Base-by-base conservation (phyloP, 2,113 vertebrate genomes). In the Chroicocephalus ridibundus region DNA sequence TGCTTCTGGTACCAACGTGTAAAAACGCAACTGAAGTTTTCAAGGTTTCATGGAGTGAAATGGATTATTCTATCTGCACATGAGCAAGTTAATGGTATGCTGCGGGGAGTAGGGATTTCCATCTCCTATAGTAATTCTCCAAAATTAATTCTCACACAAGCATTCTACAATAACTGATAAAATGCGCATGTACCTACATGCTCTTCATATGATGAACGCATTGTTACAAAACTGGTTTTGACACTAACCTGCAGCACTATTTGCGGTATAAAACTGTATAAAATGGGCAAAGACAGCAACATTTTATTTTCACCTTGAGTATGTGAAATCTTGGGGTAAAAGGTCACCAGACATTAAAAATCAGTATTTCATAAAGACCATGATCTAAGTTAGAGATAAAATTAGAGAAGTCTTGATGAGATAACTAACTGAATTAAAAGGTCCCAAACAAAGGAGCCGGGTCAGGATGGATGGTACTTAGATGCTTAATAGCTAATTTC, bases 151-250 rank as follows among this genome's bases (percentile, higher is more conserved):
- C 19, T 80, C 7, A 66, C 25, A 51, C 1, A 3, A 58, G 22
- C 29, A 60, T 84, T 75, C 75, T 52, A 60, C 18, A 51, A 10
- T 72, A 78, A 60, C 24, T 49, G 60, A 47, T 66, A 60, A 82
- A 70, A 82, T 34, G 27, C 11, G 38, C 0, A 0, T 40, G 26
- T 68, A 76, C 11, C 29, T 83, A 6, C 0, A 1, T 68, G 32
- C 24, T 90, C 42, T 66, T 70, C 46, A 8, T 46, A 29, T 6
- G 10, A 52, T 44, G 6, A 90, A 46, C 2, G 6, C 11, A 31
- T 18, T 60, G 32, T 42, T 27, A 84, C 27, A 57, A 93, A 84
- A 42, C 26, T 40, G 22, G 17, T 78, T 27, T 46, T 57, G 22
- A 94, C 93, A 82, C 27, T 76, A 76, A 79, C 15, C 21, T 74